A percentile compares a stretch with the other conserved stretches of the same genome.
These are phyloP conservation scores for Bubalus kerabau DNA, from an alignment of 2,113 vertebrate genomes.

Conservation along the genomic window DNA sequence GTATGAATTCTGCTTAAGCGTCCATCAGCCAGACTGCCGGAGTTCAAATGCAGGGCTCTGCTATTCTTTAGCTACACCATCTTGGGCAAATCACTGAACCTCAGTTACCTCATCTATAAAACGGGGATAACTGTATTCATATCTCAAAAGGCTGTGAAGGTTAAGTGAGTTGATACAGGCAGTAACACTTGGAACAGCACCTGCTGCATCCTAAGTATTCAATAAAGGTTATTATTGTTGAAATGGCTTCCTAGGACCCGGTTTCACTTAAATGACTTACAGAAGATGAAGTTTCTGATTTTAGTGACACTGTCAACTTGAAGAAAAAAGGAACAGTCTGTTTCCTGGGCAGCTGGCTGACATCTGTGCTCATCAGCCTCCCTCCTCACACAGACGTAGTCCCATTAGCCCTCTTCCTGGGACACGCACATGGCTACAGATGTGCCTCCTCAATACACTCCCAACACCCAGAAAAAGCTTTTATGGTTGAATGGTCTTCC, in stretches of 20 bases:
- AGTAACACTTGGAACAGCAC: background rate
- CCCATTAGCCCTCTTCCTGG: background rate
- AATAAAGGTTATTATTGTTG: background rate
- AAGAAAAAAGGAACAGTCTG: background rate
- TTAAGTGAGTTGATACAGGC: background rate
- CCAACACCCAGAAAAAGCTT: background rate
- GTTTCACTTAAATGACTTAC: background rate
- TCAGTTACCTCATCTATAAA: background rate
- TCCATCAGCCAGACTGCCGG: background rate
- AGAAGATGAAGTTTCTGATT: background rate
- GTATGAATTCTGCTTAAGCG: accelerated
- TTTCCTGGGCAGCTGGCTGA: background rate
- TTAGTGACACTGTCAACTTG: background rate
- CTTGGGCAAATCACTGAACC: background rate
- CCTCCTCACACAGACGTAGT: background rate
- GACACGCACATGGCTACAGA: background rate
- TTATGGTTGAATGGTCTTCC: background rate
- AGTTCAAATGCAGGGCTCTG: background rate
- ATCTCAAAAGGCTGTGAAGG: background rate
- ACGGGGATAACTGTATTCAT: background rate
- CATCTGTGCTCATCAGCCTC: background rate
- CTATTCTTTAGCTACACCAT: background rate
- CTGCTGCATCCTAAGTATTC: background rate
- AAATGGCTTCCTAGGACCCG: background rate
- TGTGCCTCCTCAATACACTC: background rate